These are phyloP conservation scores for Agrochola litura DNA, from an alignment of 2,888 invertebrate species.

Conservation along the genomic window DNA sequence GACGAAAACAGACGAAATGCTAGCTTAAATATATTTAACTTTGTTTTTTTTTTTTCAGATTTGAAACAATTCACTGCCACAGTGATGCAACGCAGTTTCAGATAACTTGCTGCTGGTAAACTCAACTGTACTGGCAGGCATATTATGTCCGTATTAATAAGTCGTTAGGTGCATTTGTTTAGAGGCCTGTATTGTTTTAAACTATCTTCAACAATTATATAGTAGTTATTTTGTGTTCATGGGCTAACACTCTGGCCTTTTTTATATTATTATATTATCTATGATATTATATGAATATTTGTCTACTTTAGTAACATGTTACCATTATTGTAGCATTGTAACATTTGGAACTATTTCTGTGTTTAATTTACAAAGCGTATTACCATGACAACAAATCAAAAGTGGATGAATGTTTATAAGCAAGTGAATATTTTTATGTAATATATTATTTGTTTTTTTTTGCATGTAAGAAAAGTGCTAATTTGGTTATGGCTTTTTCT, in stretches of 20 bases:
- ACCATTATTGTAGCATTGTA: constrained; percentile 63
- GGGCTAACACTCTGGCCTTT: constrained; percentile 48
- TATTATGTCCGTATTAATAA: constrained; percentile 82
- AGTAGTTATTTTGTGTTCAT: constrained; percentile 60
- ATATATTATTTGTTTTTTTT: constrained; percentile 18
- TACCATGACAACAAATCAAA: constrained; percentile 61
- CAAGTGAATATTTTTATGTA: constrained; percentile 25
- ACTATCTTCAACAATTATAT: constrained; percentile 55
- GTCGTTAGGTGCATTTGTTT: constrained; percentile 87
- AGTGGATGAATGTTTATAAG: constrained; percentile 47
- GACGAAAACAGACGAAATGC: neutral
- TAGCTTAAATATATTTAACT: neutral
- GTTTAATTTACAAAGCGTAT: constrained; percentile 55
- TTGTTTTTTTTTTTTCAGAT: constrained; percentile 78
- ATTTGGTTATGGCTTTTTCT: constrained; percentile 55
- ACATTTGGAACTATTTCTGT: constrained; percentile 57
- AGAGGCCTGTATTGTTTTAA: constrained; percentile 70
- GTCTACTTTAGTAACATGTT: constrained; percentile 64
- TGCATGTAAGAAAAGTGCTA: constrained; percentile 53
- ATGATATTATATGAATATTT: constrained; percentile 56
- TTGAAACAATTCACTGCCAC: constrained; percentile 78
- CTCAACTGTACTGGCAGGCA: constrained; percentile 85
- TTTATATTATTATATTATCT: constrained; percentile 51
- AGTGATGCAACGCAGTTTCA: constrained; percentile 82
- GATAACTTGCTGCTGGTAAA: constrained; percentile 87